phyloP scores from a whole-genome alignment of 2,888 invertebrate species.

The Coleophora deauratella region DNA sequence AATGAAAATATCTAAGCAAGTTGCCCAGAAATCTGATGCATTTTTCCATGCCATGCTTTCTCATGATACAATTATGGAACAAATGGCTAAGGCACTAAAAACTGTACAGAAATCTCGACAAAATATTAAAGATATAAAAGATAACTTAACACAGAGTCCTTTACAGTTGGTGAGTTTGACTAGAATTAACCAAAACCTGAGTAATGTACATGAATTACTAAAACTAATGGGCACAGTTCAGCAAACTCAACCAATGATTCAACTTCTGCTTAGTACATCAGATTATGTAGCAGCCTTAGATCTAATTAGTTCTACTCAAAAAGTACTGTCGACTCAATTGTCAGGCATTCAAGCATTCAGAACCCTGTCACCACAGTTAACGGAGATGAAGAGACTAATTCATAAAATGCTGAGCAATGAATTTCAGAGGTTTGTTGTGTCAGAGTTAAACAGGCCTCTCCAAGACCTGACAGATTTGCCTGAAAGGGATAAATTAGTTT shows the following conservation, averaged over 20 bases:
- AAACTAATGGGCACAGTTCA: slow-evolving; percentile 96
- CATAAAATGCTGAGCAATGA: slow-evolving; percentile 98
- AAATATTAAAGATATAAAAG: slow-evolving; percentile 85
- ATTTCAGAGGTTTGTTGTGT: slow-evolving; percentile 92
- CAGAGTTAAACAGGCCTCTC: slow-evolving; percentile 91
- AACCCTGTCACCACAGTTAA: slow-evolving; percentile 95
- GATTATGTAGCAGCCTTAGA: slow-evolving; percentile 98
- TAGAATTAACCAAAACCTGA: slow-evolving; percentile 77
- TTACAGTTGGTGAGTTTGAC: slow-evolving; percentile 83
- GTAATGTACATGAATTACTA: slow-evolving; percentile 80
- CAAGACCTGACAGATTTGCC: slow-evolving; percentile 73
- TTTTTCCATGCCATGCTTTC: slow-evolving; percentile 99
- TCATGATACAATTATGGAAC: slow-evolving; percentile 97
- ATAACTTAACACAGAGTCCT: slow-evolving; percentile 85
- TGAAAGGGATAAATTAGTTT: slow-evolving; percentile 89
- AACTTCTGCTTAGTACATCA: slow-evolving; percentile 92
- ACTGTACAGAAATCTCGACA: slow-evolving; percentile 83
- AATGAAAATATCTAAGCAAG: slow-evolving; percentile 93
- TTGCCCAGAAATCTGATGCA: slow-evolving; percentile 95
- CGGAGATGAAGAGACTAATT: slow-evolving; percentile 95
- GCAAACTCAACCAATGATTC: slow-evolving; percentile 98
- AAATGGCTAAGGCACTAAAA: slow-evolving; percentile 87
- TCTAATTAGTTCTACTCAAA: slow-evolving; percentile 96
- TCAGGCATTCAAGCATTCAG: slow-evolving; percentile 96
- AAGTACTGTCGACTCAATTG: slow-evolving; percentile 91